Conservation (phyloP, 2,797 vertebrate species). For the Peromyscus aztecus region DNA sequence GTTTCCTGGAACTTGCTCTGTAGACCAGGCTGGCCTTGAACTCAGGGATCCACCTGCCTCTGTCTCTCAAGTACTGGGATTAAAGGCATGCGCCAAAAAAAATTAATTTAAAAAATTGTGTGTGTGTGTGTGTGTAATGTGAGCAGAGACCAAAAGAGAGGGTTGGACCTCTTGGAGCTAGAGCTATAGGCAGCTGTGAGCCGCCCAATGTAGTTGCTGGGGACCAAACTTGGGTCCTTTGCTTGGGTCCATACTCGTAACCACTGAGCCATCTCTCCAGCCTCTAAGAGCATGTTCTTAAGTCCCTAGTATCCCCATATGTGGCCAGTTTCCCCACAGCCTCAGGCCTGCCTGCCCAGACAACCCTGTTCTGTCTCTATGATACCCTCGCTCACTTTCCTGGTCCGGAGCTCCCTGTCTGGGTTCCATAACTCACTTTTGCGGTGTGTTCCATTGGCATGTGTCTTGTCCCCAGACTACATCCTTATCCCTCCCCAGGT, state of each 20-base stretch:
- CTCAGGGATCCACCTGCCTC: too few species aligned
- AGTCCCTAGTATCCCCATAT: background rate
- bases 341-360: background rate
- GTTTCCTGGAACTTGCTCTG: too few species aligned
- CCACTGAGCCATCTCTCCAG: background rate
- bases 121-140: background rate
- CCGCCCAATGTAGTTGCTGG: background rate
- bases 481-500: background rate
- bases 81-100: too few species aligned
- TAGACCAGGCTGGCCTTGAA: too few species aligned
- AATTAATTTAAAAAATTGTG: background rate
- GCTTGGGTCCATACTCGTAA: background rate
- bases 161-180: background rate
- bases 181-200: background rate
- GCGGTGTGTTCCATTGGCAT: too few species aligned
- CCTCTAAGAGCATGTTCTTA: background rate
- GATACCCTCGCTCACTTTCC: rapidly evolving
- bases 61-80: too few species aligned
- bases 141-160: background rate
- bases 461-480: background rate
- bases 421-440: background rate
- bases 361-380: background rate
- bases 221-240: background rate
- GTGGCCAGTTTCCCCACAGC: background rate
- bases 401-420: background rate